These are phyloP conservation scores for Pyralis farinalis DNA, from an alignment of 2,888 invertebrate genomes.

Conservation along the genomic window DNA sequence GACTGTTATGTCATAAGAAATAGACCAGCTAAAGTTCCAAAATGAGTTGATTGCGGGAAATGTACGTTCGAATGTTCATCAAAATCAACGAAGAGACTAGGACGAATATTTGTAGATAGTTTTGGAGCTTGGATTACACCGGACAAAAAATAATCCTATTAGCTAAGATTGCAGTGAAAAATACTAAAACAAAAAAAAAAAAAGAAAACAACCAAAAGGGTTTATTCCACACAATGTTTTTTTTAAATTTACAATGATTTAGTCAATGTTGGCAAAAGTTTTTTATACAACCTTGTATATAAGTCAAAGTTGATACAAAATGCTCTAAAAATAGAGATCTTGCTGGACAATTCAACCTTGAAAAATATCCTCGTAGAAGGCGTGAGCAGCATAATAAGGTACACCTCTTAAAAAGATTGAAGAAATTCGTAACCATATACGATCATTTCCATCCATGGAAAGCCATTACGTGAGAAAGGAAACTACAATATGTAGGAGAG, in stretches of 20 bases:
- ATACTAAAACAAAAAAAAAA: not conserved
- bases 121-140: slow-evolving; percentile 8
- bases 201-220: slow-evolving; percentile 1
- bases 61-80: slow-evolving; percentile 1
- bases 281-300: slow-evolving; percentile 6
- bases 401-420: slow-evolving; percentile 3
- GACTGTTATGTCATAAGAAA: not conserved
- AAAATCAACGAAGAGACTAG: not conserved
- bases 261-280: slow-evolving; percentile 6
- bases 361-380: slow-evolving; percentile 3
- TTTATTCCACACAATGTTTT: slow-evolving; percentile 4
- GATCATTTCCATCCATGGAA: slow-evolving; percentile 8
- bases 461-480: slow-evolving; percentile 7
- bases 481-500: not conserved
- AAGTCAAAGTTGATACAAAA: slow-evolving; percentile 1
- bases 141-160: no score
- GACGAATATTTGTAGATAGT: slow-evolving; percentile 5
- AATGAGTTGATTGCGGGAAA: slow-evolving; percentile 1
- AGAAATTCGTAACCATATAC: slow-evolving; percentile 5
- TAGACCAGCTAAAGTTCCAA: not conserved
- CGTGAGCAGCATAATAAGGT: slow-evolving; percentile 2
- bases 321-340: slow-evolving; percentile 4
- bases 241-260: not conserved
- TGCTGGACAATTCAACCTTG: not conserved
- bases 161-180: not conserved